Base-by-base conservation (phyloP, 2,888 invertebrate genomes). In the Lagria hirta region DNA sequence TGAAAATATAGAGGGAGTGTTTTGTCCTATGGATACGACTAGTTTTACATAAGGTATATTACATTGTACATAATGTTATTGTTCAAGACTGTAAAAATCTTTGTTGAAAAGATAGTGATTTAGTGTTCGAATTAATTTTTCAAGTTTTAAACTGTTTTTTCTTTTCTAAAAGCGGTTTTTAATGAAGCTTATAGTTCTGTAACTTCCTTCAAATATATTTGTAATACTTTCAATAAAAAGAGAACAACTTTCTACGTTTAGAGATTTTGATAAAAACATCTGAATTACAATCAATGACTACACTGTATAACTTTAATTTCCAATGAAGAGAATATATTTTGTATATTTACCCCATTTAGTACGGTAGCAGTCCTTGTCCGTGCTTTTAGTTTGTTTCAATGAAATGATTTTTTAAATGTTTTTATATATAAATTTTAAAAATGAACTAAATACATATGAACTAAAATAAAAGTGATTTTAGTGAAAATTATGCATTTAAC, bases 141-240 rank as follows among this genome's bases (percentile, higher is more conserved):
- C n/a, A n/a, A n/a, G n/a, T n/a, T n/a, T 29, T 23, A 27, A 24
- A 29, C 15, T 29, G 22, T 40, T 34, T 26, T 43, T 35, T 34
- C 26, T 30, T 41, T 36, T 35, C 35, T 34, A 45, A 35, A 28
- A 30, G 34, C 35, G 28, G 16, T 40, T 34, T 41, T 41, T 46
- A 22, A 21, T 41, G n/a, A 35, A 14, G 26, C 24, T 30, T 37
- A 30, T 30, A 13, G 26, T 36, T 35, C 27, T 37, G 32, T 43
- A 29, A 37, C 20, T 20, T 41, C 26, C 23, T 28, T 42, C 28
- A 20, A 42, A 30, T 18, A 47, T 47, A 47, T 47, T 47, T 47
- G 47, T 47, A 47, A 47, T 47, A 47, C 33, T 29, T 47, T 42
- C 36, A 42, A 36, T 42, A 42, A 42, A 46, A 36, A n/a, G n/a